Evolutionary conservation across 2,797 vertebrate species (phyloP), one percentile per base, ranked within the genome.

Genomic region (Cheirogaleus major): DNA sequence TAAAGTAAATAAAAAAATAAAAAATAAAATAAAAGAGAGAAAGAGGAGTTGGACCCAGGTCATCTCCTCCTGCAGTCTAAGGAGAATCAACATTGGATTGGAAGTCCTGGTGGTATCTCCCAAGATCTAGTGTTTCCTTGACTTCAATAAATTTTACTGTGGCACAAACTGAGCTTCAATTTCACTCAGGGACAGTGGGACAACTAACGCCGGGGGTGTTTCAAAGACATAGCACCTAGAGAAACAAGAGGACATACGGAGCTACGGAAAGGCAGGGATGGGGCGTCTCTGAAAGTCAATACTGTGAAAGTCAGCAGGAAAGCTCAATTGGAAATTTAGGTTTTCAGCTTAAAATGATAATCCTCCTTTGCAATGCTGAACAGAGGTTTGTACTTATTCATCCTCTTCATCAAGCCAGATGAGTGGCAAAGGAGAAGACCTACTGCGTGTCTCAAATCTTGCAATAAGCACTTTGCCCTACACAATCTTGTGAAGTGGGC

Each of bases 181-280:
- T 50, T 73, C 27, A 15, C 45, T 83, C 57, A 23, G 2, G 4
- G 63, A 41, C 32, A 76, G 7, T 17, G 41, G 30, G 27, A 43
- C 32, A 81, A 81, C 5, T 35, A 22, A 89, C 38, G 17, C 30
- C 61, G 35, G 18, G 25, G 11, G 22, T 25, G 79, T 76, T 61
- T 27, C 70, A 20, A 87, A 79, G 55, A 27, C 9, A 57, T 0
- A 22, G 52, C 25, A 18, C 23, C 5, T 13, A 32, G 32, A 63
- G 78, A 81, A 81, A 48, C 7, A 38, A 83, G 0, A 27, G 32
- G 41, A 45, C 7, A 5, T 0, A 17, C 12, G 30, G 10, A 72
- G 27, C 48, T 12, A 70, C 35, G 30, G 20, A 69, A 84, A 41
- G 61, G 17, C 0, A 3, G 45, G 13, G 10, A 3, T 4, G 25